phyloP scores from a whole-genome alignment of 2,797 vertebrate genomes.

The Mus minutoides region DNA sequence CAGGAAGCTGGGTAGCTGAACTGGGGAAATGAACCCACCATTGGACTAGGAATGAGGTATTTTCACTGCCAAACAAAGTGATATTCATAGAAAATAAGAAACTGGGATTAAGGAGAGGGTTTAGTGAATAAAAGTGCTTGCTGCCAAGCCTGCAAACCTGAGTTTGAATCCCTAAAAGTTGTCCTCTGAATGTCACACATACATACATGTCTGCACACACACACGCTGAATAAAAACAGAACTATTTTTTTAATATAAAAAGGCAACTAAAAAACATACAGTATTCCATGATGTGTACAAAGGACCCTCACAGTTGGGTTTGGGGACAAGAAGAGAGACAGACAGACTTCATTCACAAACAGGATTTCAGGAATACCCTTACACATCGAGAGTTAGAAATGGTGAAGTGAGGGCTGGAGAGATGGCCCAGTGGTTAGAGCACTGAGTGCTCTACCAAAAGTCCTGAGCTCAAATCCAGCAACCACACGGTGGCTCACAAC shows the following conservation, averaged over 20 bases:
- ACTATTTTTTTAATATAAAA: neutral
- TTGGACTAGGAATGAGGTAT: neutral
- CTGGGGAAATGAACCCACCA: neutral
- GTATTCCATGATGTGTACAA: neutral
- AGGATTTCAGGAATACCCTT: neutral
- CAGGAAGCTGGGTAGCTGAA: neutral
- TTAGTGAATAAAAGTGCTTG: neutral
- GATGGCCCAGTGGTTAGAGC: too few species aligned
- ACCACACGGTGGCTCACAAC: too few species aligned
- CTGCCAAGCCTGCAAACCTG: neutral
- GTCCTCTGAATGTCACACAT: neutral
- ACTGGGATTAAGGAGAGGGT: neutral
- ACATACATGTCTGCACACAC: too few species aligned
- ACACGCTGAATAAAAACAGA: neutral
- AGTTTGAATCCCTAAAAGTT: neutral
- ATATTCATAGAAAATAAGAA: neutral
- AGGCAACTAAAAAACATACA: neutral
- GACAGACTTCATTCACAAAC: neutral
- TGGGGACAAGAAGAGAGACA: neutral
- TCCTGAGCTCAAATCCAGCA: too few species aligned
- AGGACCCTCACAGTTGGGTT: neutral
- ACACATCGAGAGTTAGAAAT: neutral
- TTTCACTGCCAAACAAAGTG: neutral
- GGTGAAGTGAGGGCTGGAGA: neutral
- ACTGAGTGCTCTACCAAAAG: too few species aligned